A percentile compares a stretch with the other conserved stretches of the same genome.
Conservation (phyloP, 2,888 invertebrate species). For the Andrena bicolor region DNA sequence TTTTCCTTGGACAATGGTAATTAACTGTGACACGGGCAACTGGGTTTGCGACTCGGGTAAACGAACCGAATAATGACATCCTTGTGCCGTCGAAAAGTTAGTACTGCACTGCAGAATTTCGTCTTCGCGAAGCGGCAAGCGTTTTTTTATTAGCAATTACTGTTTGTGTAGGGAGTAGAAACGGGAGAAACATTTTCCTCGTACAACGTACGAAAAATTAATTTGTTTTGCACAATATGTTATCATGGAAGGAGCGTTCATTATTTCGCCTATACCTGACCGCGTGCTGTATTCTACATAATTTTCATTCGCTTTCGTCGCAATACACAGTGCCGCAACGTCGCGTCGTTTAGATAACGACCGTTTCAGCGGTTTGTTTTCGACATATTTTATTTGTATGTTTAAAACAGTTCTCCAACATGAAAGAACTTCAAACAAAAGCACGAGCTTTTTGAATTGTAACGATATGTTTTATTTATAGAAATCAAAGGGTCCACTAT, state of each 20-base stretch:
- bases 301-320: too few species aligned
- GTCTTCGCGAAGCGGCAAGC: not conserved
- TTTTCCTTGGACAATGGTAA: slow-evolving; percentile 30
- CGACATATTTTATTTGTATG: not conserved
- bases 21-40: slow-evolving; percentile 48
- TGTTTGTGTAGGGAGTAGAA: not conserved
- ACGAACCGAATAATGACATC: slow-evolving; percentile 55
- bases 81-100: slow-evolving; percentile 46
- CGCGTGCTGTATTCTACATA: too few species aligned
- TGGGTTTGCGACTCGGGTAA: slow-evolving; percentile 23
- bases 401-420: not conserved
- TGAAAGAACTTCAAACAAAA: not conserved
- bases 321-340: too few species aligned
- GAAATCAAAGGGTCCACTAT: slow-evolving; percentile 23
- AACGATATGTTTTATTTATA: not conserved
- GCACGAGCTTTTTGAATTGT: not conserved
- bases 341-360: not conserved
- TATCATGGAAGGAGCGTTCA: not conserved
- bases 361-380: not conserved
- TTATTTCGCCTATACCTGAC: not conserved
- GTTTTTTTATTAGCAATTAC: slow-evolving; percentile 4
- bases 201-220: not conserved
- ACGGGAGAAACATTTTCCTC: not conserved
- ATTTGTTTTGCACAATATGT: not conserved
- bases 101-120: slow-evolving; percentile 23